Evolutionary conservation across 2,888 invertebrate species (phyloP).

Genomic region (Stenotaenia linearis): DNA sequence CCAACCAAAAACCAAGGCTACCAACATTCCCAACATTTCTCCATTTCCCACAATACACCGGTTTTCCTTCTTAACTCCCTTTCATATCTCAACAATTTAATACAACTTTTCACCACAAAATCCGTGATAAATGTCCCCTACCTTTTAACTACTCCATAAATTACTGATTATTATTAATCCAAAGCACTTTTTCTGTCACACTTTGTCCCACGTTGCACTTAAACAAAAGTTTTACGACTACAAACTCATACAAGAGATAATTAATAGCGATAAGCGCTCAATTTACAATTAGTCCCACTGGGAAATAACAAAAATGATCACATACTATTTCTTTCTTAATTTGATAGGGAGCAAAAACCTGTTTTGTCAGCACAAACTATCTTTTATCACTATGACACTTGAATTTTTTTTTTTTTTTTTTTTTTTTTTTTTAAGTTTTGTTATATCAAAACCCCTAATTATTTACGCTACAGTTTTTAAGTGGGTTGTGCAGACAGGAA

Average conservation of each 20-base stretch:
- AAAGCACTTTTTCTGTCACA: neutral
- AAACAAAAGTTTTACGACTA: neutral
- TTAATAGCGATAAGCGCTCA: conserved; percentile 3
- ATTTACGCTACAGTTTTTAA: neutral
- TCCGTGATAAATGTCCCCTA: neutral
- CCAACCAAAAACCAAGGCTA: neutral
- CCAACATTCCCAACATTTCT: neutral
- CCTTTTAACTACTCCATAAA: neutral
- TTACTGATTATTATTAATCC: neutral
- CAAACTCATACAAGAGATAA: neutral
- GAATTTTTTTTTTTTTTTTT: no score
- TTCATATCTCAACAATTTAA: neutral
- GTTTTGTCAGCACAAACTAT: neutral
- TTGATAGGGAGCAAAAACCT: neutral
- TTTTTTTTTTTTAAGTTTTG: neutral
- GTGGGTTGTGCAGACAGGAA: neutral
- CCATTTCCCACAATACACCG: neutral
- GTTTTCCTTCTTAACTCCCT: neutral
- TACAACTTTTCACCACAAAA: neutral
- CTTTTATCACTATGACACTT: neutral
- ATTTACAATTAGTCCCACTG: conserved; percentile 1
- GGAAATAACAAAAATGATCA: neutral
- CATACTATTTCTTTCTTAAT: neutral
- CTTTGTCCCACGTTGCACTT: neutral
- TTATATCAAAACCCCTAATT: neutral